Conservation (phyloP, 2,888 invertebrate genomes). For the Andrena flavipes region DNA sequence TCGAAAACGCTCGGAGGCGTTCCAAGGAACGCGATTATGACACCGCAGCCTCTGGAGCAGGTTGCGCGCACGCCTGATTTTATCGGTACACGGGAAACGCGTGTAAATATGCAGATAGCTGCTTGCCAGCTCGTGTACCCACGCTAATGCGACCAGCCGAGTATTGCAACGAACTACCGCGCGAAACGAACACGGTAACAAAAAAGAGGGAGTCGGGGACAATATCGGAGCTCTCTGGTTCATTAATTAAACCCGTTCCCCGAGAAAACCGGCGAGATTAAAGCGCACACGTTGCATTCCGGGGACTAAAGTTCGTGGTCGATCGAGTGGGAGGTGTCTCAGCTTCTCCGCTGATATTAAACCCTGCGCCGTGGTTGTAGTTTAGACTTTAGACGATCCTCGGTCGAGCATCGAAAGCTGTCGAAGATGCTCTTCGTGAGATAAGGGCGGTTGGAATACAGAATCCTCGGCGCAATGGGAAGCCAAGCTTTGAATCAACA, state of each 20-base stretch:
- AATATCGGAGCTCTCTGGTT: constrained; percentile 30
- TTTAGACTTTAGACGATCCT: too few species aligned
- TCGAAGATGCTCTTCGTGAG: too few species aligned
- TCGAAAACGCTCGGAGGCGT: constrained; percentile 36
- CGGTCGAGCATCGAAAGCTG: too few species aligned
- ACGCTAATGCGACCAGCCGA: constrained; percentile 34
- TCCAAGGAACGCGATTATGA: constrained; percentile 54
- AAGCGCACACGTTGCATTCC: constrained; percentile 60
- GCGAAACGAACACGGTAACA: background rate
- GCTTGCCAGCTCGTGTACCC: constrained; percentile 53
- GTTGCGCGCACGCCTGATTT: constrained; percentile 53
- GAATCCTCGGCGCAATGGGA: background rate
- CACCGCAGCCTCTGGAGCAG: constrained; percentile 43
- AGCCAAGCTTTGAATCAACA: constrained; percentile 1
- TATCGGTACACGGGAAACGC: constrained; percentile 53
- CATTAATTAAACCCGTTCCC: constrained; percentile 70
- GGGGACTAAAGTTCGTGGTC: too few species aligned
- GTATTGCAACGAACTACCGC: constrained; percentile 17
- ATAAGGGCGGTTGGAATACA: too few species aligned
- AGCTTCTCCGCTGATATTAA: too few species aligned
- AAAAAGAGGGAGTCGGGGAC: constrained; percentile 1
- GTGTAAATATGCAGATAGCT: constrained; percentile 60
- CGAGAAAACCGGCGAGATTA: constrained; percentile 63
- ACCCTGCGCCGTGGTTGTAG: too few species aligned
- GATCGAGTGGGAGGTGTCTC: too few species aligned